Percentiles rank a stretch among this genome's conserved stretches.
These are phyloP conservation scores for Burhinus oedicnemus DNA, from an alignment of 2,113 vertebrate genomes.

Conservation along the genomic window DNA sequence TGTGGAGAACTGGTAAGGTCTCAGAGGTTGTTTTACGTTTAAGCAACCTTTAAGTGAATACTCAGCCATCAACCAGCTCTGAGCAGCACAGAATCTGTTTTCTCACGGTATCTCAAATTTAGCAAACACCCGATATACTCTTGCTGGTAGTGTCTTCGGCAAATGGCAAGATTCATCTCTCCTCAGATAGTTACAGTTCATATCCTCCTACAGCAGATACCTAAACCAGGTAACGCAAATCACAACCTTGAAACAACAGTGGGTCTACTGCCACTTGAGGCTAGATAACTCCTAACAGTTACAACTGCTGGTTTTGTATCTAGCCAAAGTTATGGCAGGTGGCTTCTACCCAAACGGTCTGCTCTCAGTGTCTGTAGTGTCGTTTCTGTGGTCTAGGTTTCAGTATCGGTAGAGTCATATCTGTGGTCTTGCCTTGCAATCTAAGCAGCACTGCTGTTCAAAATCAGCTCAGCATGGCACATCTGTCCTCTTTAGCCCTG, in stretches of 20 bases:
- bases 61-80: neutral
- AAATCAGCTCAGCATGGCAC: neutral
- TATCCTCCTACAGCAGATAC: neutral
- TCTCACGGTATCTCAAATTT: neutral
- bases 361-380: neutral
- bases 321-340: neutral
- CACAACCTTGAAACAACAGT: neutral
- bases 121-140: neutral
- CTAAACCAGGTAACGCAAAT: neutral
- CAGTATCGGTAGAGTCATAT: neutral
- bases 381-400: neutral
- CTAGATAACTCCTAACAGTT: neutral
- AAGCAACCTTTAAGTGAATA: neutral
- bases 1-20: neutral
- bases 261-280: neutral
- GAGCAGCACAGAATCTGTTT: neutral
- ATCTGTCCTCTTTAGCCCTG: rapidly evolving
- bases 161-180: neutral
- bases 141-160: neutral
- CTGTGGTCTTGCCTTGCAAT: neutral
- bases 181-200: neutral
- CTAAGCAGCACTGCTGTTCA: neutral
- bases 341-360: neutral
- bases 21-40: neutral
- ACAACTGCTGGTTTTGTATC: neutral